Conservation (phyloP, 2,113 vertebrate species). For the Sturnira hondurensis region DNA sequence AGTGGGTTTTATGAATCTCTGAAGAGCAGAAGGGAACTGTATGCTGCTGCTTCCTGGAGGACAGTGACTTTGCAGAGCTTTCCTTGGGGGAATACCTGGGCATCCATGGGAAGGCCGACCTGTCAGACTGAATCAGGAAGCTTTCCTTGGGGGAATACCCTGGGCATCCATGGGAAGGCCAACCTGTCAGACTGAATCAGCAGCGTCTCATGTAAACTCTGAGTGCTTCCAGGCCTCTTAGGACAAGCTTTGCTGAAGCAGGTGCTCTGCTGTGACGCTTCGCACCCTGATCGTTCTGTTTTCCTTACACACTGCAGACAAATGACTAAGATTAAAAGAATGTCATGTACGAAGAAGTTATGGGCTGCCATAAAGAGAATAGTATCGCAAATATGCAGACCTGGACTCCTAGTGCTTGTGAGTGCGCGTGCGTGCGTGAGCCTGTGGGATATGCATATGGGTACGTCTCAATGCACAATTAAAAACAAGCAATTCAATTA, state of each 20-base stretch:
- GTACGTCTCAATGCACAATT: accelerated
- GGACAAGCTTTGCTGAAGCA: neutral
- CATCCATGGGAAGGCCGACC: conserved; percentile 56
- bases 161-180: conserved; percentile 58
- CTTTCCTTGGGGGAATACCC: conserved; percentile 74
- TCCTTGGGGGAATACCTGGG: conserved; percentile 49
- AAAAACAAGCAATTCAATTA: neutral
- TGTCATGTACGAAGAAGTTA: neutral
- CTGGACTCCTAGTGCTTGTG: neutral
- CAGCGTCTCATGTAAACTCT: conserved; percentile 52
- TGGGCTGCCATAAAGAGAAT: neutral
- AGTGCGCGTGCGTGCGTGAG: accelerated
- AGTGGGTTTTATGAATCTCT: conserved; percentile 53
- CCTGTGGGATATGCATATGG: neutral
- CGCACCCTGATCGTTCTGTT: neutral
- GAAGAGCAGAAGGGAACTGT: conserved; percentile 60
- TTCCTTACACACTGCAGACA: conserved; percentile 4
- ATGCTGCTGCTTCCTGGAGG: conserved; percentile 61
- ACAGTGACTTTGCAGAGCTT: conserved; percentile 65
- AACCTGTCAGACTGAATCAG: conserved; percentile 74
- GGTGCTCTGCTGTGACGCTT: conserved; percentile 57
- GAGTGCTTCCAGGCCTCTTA: conserved; percentile 59
- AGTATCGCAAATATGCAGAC: accelerated
- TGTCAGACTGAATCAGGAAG: conserved; percentile 73
- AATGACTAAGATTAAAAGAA: neutral